These are phyloP conservation scores for Amphimallon solstitiale DNA, from an alignment of 2,888 invertebrate species.

Conservation along the genomic window DNA sequence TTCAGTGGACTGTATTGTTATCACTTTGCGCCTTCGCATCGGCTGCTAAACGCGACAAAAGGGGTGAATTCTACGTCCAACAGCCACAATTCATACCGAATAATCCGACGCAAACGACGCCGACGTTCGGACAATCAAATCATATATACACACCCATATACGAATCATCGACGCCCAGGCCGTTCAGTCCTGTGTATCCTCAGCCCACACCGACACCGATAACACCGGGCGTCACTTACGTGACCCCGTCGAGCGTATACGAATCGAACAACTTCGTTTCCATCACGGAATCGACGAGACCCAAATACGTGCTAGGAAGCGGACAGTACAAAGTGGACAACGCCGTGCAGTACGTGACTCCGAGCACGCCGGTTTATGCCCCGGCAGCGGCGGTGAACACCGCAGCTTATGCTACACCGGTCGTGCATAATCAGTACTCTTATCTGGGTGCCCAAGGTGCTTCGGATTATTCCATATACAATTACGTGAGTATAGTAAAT, in stretches of 20 bases:
- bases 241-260: neutral
- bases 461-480: neutral
- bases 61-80: conserved; percentile 11
- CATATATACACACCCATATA: neutral
- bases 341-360: neutral
- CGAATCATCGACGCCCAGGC: neutral
- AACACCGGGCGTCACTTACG: neutral
- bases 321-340: neutral
- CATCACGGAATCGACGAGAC: conserved; percentile 16
- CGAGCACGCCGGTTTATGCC: neutral
- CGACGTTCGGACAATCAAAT: neutral
- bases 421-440: neutral
- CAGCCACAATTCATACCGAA: conserved; percentile 1
- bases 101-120: neutral
- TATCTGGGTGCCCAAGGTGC: neutral
- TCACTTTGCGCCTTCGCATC: neutral
- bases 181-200: conserved; percentile 6
- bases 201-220: neutral
- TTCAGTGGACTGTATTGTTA: no score
- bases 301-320: conserved; percentile 5
- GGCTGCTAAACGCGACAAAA: conserved; percentile 9
- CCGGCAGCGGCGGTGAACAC: neutral
- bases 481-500: neutral
- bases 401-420: neutral
- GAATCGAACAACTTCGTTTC: conserved; percentile 14